These are phyloP conservation scores for Podargus strigoides DNA, from an alignment of 2,797 vertebrate genomes.

Conservation along the genomic window DNA sequence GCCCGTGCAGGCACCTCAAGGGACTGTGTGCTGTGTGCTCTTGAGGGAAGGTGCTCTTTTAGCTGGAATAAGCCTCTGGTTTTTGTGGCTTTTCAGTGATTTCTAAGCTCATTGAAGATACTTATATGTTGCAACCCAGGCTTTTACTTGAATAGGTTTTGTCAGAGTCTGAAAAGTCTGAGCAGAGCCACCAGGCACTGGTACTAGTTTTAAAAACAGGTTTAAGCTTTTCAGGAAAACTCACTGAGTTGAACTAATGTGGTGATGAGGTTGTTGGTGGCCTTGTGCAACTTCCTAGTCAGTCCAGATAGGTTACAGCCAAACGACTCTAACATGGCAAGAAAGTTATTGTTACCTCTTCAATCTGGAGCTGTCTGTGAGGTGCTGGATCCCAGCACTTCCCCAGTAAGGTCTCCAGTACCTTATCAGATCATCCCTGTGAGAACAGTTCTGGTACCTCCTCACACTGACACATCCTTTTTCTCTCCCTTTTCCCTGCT, in stretches of 20 bases:
- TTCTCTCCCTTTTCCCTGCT: not conserved
- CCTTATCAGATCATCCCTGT: not conserved
- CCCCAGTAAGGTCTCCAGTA: not conserved
- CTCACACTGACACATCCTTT: not conserved
- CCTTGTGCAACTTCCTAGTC: not conserved
- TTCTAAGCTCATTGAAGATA: not conserved
- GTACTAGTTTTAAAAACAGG: not conserved
- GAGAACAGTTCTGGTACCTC: not conserved
- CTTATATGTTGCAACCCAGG: not conserved
- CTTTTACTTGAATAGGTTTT: not conserved
- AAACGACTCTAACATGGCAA: not conserved
- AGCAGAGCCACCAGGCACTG: not conserved
- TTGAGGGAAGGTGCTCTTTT: not conserved
- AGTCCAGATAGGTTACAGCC: not conserved
- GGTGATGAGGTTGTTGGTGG: not conserved
- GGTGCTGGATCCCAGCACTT: not conserved
- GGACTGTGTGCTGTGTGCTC: not conserved
- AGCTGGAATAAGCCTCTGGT: not conserved
- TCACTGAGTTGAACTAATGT: not conserved
- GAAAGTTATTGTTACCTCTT: not conserved
- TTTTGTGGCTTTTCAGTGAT: not conserved
- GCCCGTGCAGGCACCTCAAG: accelerated
- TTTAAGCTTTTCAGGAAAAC: not conserved
- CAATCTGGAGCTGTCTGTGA: not conserved
- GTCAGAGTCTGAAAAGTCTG: not conserved